Conservation (phyloP, 2,888 invertebrate genomes). For the Unio delphinus region DNA sequence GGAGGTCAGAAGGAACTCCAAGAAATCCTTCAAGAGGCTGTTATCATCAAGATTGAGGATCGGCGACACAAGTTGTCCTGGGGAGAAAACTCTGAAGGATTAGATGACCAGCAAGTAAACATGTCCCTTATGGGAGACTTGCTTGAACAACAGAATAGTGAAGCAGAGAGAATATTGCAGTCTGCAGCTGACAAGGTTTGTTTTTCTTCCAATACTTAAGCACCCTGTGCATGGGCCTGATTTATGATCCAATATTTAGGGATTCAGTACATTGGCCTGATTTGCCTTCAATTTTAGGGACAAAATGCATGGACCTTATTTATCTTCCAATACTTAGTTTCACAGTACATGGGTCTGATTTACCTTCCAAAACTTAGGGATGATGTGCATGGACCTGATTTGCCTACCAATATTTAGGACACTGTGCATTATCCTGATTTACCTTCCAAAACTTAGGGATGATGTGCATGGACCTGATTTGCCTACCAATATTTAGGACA, state of each 20-base stretch:
- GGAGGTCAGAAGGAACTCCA: constrained; percentile 18
- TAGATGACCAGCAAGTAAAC: constrained; percentile 26
- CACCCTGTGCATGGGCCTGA: neutral
- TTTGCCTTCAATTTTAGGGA: neutral
- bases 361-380: too few relatives aligned
- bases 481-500: too few relatives aligned
- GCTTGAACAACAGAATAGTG: constrained; percentile 51
- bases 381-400: too few relatives aligned
- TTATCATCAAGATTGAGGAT: constrained; percentile 45
- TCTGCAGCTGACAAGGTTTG: constrained; percentile 37
- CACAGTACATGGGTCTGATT: too few relatives aligned
- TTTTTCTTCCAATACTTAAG: neutral
- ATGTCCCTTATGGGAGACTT: constrained; percentile 53
- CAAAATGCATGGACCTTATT: neutral
- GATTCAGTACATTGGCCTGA: neutral
- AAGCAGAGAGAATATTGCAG: constrained; percentile 44
- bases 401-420: too few relatives aligned
- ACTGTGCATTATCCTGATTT: too few relatives aligned
- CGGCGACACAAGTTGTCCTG: constrained; percentile 31
- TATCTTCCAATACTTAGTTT: neutral
- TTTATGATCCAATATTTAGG: too few relatives aligned
- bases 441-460: too few relatives aligned
- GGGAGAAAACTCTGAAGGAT: constrained; percentile 27
- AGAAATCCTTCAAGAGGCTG: constrained; percentile 38
- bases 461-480: too few relatives aligned